Base-by-base conservation (phyloP, 2,797 vertebrate genomes). In the Liparis tanakae region DNA sequence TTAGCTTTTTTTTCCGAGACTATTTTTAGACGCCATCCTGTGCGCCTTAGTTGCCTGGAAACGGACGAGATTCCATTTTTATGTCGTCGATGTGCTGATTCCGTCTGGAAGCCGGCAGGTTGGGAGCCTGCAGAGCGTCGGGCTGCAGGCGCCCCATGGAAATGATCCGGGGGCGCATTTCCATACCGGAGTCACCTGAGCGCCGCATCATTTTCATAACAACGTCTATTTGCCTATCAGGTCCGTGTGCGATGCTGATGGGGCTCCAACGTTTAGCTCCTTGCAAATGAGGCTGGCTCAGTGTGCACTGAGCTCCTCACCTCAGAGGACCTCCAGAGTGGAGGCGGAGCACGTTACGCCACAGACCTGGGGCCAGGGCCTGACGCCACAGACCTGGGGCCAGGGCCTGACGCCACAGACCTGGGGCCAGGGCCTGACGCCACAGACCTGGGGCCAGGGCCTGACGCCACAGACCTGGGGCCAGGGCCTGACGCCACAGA, bases 11-110 rank as follows among this genome's bases (percentile, higher is more conserved):
- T 56, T 79, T 62, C 83, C 72, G 65, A 61, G 64, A 74, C 86
- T 93, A 93, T 93, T 90, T 90, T 87, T 92, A 92, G 87, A 85
- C 65, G 1, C 81, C 63, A 84, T 84, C 80, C 59, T 12, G 5
- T 77, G 87, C 67, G 78, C 80, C 72, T 88, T 87, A 77, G 91
- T 93, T 93, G 92, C 91, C 87, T 90, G 83, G 91, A 90, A 90
- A 93, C 70, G 70, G 67, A 53, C 12, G 7, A 53, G 51, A 53
- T 53, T 61, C n/a, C 51, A 33, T 67, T 64, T 41, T 30, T 75
- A n/a, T 77, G 65, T 87, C 65, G 65, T 30, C 4, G 25, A 4
- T 30, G 25, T 68, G 57, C 74, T 64, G 73, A 80, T 88, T 85
- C 80, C 55, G 69, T 78, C 73, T 13, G 59, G 79, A 78, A 70